Percentiles rank a stretch among this genome's conserved stretches.
Evolutionary conservation across 37 sponge, comb jelly and placozoan species (phyloP).

Genomic region (Spongilla lacustris): DNA sequence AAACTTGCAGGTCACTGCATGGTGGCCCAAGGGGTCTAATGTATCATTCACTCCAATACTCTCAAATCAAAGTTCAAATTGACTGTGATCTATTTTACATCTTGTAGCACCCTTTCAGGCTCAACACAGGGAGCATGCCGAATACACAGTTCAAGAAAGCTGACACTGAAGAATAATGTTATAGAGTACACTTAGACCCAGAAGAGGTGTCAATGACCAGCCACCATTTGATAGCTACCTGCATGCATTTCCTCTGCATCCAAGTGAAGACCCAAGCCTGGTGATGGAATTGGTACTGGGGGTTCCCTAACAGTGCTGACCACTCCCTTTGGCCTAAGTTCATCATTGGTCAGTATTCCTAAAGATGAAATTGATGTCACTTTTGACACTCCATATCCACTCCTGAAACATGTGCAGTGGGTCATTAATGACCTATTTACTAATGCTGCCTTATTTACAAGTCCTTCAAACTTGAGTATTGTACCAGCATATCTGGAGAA

Average conservation of each 20-base stretch:
- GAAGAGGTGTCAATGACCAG: too few species aligned
- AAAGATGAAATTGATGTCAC: conserved; percentile 35
- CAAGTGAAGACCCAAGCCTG: not conserved
- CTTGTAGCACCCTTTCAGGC: too few species aligned
- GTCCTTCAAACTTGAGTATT: conserved; percentile 17
- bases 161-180: too few species aligned
- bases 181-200: too few species aligned
- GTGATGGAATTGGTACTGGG: conserved; percentile 16
- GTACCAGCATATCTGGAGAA: not conserved
- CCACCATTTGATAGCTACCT: too few species aligned
- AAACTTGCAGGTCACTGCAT: too few species aligned
- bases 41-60: too few species aligned
- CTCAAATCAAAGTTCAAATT: too few species aligned
- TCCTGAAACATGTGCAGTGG: conserved; percentile 28
- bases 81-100: too few species aligned
- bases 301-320: conserved; percentile 47
- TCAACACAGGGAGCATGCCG: too few species aligned
- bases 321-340: conserved; percentile 37
- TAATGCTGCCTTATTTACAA: conserved; percentile 15
- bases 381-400: conserved; percentile 34
- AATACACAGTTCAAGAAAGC: too few species aligned
- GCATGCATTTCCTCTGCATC: not conserved
- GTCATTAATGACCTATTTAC: conserved; percentile 17
- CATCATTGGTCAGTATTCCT: conserved; percentile 6
- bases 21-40: too few species aligned